Evolutionary conservation across 2,888 invertebrate genomes (phyloP), one percentile per base, ranked within the genome.

Genomic region (Sesamia inferens): DNA sequence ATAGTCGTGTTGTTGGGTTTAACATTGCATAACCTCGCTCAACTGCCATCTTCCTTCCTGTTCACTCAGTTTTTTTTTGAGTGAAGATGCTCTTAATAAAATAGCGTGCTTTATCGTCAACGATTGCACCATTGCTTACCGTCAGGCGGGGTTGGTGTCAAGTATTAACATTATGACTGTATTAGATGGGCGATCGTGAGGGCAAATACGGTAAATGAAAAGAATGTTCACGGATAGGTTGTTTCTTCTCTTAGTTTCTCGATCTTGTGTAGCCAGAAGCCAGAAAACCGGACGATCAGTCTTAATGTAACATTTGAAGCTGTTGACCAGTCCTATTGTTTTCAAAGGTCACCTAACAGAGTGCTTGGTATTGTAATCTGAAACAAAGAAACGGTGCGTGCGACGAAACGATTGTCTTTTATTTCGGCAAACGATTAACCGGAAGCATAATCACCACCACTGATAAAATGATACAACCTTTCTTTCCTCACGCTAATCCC

Each of bases 401-500:
- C 16, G 8, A 42, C 10, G 2, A 10, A n/a, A 55, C 24, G 10
- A 68, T n/a, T 11, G 1, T n/a, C 24, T 55, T 24, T 8, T 47
- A 24, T 58, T 58, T 42, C 8, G 44, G 31, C 6, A 24, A 54
- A 16, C 5, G 4, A 24, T 10, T 44, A 16, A 14, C 44, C 16
- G 11, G 11, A 58, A 22, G n/a, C n/a, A 19, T 42, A 3, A 39
- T 44, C 13, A 4, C 39, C 10, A 54, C 13, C 7, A 24, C 39
- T n/a, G 54, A n/a, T 11, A 61, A 31, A 31, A 16, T n/a, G n/a
- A 31, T 8, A 11, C 22, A 59, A 22, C 14, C 16, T 24, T 44
- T 16, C 8, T 19, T 39, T 59, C 31, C 48, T 44, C n/a, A 31
- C 19, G 72, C 57, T 39, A 66, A 57, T 39, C 13, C 22, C 71